phyloP scores from a whole-genome alignment of 2,888 invertebrate genomes.

The Physocephala rufipes region DNA sequence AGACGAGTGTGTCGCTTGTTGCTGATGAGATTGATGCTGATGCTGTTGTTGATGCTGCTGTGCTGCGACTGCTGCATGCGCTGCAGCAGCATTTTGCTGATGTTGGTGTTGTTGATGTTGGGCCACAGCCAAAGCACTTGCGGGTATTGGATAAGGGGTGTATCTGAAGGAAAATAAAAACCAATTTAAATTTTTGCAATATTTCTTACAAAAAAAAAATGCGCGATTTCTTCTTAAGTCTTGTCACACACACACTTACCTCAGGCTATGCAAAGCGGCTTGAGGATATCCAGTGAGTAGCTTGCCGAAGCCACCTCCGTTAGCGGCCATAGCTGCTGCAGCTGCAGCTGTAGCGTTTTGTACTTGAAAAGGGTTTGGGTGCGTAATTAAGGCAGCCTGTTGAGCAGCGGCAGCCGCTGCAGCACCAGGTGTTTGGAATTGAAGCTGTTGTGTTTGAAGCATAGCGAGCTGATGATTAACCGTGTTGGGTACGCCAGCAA shows the following conservation, averaged over 20 bases:
- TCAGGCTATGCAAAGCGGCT: slow-evolving; percentile 66
- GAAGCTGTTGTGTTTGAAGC: slow-evolving; percentile 65
- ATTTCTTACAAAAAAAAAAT: background rate
- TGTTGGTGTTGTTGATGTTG: slow-evolving; percentile 62
- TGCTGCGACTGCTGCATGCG: slow-evolving; percentile 54
- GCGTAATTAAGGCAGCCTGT: slow-evolving; percentile 67
- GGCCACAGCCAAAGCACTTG: slow-evolving; percentile 64
- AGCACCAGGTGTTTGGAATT: slow-evolving; percentile 55
- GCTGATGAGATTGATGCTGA: slow-evolving; percentile 61
- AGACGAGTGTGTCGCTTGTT: slow-evolving; percentile 53
- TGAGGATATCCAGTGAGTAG: slow-evolving; percentile 72
- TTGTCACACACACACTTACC: too few relatives aligned
- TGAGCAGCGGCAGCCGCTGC: slow-evolving; percentile 62
- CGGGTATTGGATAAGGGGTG: slow-evolving; percentile 72
- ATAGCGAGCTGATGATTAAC: slow-evolving; percentile 69
- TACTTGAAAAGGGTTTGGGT: slow-evolving; percentile 67
- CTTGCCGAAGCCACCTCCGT: slow-evolving; percentile 74
- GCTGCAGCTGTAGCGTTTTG: slow-evolving; percentile 70
- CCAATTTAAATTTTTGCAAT: background rate
- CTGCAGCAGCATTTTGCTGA: slow-evolving; percentile 53
- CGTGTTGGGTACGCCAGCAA: slow-evolving; percentile 66
- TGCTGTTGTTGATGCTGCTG: slow-evolving; percentile 51
- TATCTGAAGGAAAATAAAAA: slow-evolving; percentile 65
- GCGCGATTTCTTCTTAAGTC: background rate
- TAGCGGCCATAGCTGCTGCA: slow-evolving; percentile 68